Base-by-base conservation (phyloP, 2,113 vertebrate genomes). In the Aplodontia rufa region DNA sequence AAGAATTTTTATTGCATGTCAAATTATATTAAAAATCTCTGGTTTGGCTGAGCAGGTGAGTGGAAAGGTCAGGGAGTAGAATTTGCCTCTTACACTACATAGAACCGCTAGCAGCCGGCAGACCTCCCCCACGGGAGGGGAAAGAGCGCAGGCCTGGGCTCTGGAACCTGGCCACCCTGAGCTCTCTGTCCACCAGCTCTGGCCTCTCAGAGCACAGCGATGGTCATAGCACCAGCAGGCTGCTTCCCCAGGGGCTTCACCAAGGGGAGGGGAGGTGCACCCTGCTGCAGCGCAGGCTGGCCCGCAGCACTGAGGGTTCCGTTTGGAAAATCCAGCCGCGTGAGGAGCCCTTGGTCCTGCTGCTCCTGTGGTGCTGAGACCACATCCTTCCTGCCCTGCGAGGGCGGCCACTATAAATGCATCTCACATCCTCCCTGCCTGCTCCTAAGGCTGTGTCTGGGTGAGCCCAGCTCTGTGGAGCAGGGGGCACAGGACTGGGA, bases 351-450 rank as follows among this genome's bases (percentile, higher is more conserved):
- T 76, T 37, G 17, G 26, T 28, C 47, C 82, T 66, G 85, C 47
- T 22, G 88, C 37, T 22, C 40, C 32, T 76, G 45, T 96, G 96
- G 91, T 95, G 30, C 55, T 11, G 49, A 91, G 62, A 66, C 96
- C 97, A 97, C 96, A 91, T 97, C 96, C 97, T 97, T 97, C 96
- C 96, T 95, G 78, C 5, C 13, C 60, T 55, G 30, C 71, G 68
- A 82, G 32, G 40, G 79, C 49, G 87, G 24, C 69, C 6, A 17
- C 45, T 94, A 91, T 93, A 95, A 93, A 87, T 60, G 32, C 37
- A 17, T 75, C 26, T 37, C 19, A 26, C 83, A 89, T 96, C 82
- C 79, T 79, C 64, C 32, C 35, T 0, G 35, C n/a, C 30, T 82
- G 37, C 62, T 42, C 35, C 68, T 30, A 76, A 91, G 47, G 74